phyloP scores from a whole-genome alignment of 2,113 vertebrate genomes.

The Sakesphorus luctuosus region DNA sequence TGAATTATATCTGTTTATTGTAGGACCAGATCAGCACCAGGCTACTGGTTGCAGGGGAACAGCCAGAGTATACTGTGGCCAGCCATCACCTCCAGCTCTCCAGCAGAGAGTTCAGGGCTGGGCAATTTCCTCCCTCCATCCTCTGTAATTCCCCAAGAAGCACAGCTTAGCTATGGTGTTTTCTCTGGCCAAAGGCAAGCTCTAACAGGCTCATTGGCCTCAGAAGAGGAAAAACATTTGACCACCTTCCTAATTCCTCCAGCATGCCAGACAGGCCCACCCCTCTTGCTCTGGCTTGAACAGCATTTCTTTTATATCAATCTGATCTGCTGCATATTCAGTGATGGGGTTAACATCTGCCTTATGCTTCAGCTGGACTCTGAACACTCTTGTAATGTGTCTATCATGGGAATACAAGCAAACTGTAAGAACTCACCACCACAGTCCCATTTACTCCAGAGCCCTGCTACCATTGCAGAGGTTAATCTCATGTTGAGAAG shows the following conservation, averaged over 20 bases:
- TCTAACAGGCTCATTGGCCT: background rate
- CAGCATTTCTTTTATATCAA: background rate
- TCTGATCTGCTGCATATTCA: background rate
- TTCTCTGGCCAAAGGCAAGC: background rate
- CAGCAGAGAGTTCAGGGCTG: constrained; percentile 77
- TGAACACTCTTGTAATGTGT: fast-evolving
- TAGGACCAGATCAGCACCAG: background rate
- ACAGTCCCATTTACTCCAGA: background rate
- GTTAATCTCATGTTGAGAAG: background rate
- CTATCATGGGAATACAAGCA: background rate
- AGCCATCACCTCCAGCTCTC: constrained; percentile 58
- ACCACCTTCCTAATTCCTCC: background rate
- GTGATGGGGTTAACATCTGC: background rate
- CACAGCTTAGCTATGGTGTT: background rate
- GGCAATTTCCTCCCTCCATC: constrained; percentile 68
- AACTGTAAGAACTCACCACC: background rate
- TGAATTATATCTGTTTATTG: background rate
- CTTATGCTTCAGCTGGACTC: background rate
- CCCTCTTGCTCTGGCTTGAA: fast-evolving
- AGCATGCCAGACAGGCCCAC: background rate
- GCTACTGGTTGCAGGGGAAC: constrained; percentile 69
- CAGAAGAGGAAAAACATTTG: background rate
- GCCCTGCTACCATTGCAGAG: background rate
- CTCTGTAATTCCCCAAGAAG: background rate
- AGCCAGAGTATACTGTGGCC: constrained; percentile 43